Evolutionary conservation across 1,140 invertebrate genomes (phyloP).

Genomic region (Octopus bimaculoides): DNA sequence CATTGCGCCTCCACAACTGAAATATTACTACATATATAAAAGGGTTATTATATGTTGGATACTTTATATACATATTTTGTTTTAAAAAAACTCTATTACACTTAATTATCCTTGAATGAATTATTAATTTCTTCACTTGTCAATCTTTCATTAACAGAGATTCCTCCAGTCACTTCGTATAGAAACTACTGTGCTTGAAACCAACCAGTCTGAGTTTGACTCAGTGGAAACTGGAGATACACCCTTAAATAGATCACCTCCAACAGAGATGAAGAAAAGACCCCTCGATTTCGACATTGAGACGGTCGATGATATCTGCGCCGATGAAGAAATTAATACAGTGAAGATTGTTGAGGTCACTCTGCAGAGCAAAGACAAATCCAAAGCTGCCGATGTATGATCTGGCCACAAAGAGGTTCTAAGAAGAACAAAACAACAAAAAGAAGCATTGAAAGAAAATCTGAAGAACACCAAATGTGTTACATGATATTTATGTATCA

Average conservation of each 20-base stretch:
- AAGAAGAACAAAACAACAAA: not conserved
- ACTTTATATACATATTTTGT: no score
- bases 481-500: no score
- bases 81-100: no score
- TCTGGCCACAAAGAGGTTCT: not conserved
- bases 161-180: slow-evolving; percentile 35
- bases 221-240: slow-evolving; percentile 42
- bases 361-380: slow-evolving; percentile 9
- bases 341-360: slow-evolving; percentile 9
- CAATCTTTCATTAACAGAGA: slow-evolving; percentile 24
- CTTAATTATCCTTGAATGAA: no score
- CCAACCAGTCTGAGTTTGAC: slow-evolving; percentile 34
- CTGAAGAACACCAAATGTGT: no score
- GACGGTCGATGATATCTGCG: not conserved
- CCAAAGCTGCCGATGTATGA: not conserved
- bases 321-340: not conserved
- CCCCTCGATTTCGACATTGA: not conserved
- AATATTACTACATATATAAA: no score
- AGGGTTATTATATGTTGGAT: no score
- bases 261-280: not conserved
- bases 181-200: slow-evolving; percentile 29
- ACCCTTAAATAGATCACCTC: slow-evolving; percentile 23
- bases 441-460: not conserved
- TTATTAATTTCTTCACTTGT: not conserved
- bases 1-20: no score